Percentiles rank a stretch among this genome's conserved stretches.
phyloP scores from a whole-genome alignment of 2,113 vertebrate species.

The Circaetus cinerascens region DNA sequence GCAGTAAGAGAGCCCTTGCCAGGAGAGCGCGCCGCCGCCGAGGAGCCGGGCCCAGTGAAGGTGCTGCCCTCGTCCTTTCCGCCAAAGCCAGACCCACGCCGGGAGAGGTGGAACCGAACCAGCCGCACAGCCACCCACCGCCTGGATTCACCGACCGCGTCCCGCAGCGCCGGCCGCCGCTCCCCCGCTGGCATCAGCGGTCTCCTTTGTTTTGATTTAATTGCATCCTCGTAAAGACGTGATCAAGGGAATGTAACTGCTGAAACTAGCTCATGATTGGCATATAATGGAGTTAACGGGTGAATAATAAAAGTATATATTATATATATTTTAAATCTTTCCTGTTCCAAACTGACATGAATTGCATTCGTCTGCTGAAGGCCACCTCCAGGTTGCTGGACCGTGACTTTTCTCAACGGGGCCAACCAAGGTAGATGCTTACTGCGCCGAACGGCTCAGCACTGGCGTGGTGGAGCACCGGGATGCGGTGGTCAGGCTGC shows the following conservation, averaged over 20 bases:
- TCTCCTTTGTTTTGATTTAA: constrained; percentile 58
- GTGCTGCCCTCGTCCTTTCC: constrained; percentile 61
- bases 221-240: constrained; percentile 65
- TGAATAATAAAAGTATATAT: constrained; percentile 85
- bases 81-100: neutral
- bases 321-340: constrained; percentile 81
- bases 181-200: constrained; percentile 5
- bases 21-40: constrained; percentile 66
- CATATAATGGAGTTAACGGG: constrained; percentile 81
- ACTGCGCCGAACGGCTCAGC: neutral
- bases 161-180: neutral
- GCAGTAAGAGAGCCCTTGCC: constrained; percentile 82
- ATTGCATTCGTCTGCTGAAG: constrained; percentile 6
- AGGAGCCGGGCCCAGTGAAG: constrained; percentile 73
- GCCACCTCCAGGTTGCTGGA: neutral
- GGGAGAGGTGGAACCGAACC: constrained; percentile 16
- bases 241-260: constrained; percentile 79
- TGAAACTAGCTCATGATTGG: constrained; percentile 77
- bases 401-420: neutral
- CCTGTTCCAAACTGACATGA: constrained; percentile 67
- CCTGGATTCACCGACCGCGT: neutral
- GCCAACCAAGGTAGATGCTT: neutral
- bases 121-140: neutral
- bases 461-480: neutral
- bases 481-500: neutral